Base-by-base conservation (phyloP, 2,113 vertebrate genomes). In the Otolemur garnettii region DNA sequence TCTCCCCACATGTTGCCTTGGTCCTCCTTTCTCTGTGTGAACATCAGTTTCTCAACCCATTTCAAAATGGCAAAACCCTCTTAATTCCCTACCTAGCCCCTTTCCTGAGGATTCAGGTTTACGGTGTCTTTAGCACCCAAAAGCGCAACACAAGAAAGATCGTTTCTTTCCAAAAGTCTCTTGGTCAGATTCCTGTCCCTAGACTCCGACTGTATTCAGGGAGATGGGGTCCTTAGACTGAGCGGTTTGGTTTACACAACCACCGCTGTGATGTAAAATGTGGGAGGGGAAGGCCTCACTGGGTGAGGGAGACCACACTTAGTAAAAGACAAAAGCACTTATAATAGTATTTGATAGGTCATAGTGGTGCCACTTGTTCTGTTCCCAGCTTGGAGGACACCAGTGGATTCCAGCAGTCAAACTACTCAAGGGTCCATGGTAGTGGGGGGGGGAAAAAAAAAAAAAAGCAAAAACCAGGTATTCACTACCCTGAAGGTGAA, bases 321-420 rank as follows among this genome's bases (percentile, higher is more conserved):
- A 22, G 68, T 68, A 35, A 93, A 89, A 80, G 26, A 38, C 38
- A 38, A 38, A 38, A 38, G 38, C 38, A 38, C 38, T 38, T 38
- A 0, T 28, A 38, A 77, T 81, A 22, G 50, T 64, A 74, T 74
- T 79, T 84, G 96, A 81, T 80, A 80, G 90, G 35, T 30, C 78
- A 89, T n/a, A 53, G 4, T 13, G 45, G 50, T 68, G 53, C 14
- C 42, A 28, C 55, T 81, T 83, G 62, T 24, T 83, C 24, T 80
- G 33, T 83, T 42, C 50, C 24, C 71, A 88, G 59, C 10, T 75
- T 57, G 35, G 8, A 93, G 60, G 62, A 78, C 28, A 69, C 19
- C 14, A 35, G 0, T 13, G 7, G 82, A 38, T n/a, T 24, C 28
- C 28, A 33, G 18, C 7, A 89, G 69, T 50, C 26, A 57, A 59